Percentiles rank a stretch among this genome's conserved stretches.
Conservation (phyloP, 1,140 invertebrate species). For the Cheumatopsyche charites region DNA sequence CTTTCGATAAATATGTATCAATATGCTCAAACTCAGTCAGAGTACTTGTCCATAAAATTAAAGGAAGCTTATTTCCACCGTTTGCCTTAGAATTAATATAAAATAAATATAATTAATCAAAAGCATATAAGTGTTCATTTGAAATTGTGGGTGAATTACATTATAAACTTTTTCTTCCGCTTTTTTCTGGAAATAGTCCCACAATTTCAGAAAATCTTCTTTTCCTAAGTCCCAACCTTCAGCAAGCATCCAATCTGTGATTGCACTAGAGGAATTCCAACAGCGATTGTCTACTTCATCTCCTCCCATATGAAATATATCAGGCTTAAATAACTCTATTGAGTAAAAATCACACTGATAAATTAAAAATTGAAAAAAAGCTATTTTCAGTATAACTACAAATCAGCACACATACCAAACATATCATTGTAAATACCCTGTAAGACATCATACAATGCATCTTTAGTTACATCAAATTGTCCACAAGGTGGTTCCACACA, state of each 20-base stretch:
- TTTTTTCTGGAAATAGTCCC: constrained; percentile 76
- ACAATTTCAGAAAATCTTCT: constrained; percentile 72
- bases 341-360: too few species aligned
- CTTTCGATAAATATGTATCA: constrained; percentile 70
- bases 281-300: constrained; percentile 80
- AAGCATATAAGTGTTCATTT: not conserved
- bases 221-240: constrained; percentile 66
- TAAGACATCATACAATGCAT: constrained; percentile 75
- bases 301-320: constrained; percentile 89
- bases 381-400: not conserved
- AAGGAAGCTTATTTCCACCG: constrained; percentile 64
- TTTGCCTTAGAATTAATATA: constrained; percentile 57
- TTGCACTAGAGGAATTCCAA: constrained; percentile 74
- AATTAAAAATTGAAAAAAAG: too few species aligned
- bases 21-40: constrained; percentile 72
- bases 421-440: constrained; percentile 74
- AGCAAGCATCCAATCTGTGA: constrained; percentile 73
- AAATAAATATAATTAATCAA: too few species aligned
- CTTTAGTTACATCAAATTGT: constrained; percentile 79
- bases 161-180: constrained; percentile 67
- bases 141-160: constrained; percentile 48
- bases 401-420: constrained; percentile 59
- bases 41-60: constrained; percentile 83
- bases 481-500: constrained; percentile 89
- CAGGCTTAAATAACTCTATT: constrained; percentile 69